Evolutionary conservation across 2,797 vertebrate genomes (phyloP).

Genomic region (Pantherophis vulpinus): DNA sequence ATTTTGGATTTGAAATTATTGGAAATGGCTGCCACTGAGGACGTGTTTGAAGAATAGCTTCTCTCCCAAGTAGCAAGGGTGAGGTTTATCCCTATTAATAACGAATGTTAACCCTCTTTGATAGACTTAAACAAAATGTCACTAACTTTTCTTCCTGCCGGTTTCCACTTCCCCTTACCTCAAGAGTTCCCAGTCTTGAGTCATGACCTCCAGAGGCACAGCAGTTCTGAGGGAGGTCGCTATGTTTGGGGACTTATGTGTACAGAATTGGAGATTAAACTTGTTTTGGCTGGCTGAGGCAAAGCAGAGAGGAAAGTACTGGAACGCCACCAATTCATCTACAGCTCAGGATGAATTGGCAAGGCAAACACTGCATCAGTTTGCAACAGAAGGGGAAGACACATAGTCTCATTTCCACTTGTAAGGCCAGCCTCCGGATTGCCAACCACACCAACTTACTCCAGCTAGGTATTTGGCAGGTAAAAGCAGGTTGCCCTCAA

Average conservation of each 20-base stretch:
- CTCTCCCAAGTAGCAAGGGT: background rate
- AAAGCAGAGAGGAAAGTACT: background rate
- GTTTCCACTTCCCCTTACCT: background rate
- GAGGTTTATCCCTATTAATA: background rate
- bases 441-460: background rate
- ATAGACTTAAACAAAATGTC: background rate
- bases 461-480: background rate
- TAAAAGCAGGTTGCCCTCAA: background rate
- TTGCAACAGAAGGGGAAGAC: background rate
- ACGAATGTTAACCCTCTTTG: background rate
- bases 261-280: background rate
- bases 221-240: background rate
- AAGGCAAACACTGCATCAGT: background rate
- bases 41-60: background rate
- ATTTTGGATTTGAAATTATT: background rate
- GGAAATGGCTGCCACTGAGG: background rate
- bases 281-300: background rate
- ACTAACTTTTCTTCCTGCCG: background rate
- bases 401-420: background rate
- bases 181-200: background rate
- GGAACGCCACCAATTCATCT: background rate
- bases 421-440: background rate
- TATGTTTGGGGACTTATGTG: background rate
- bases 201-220: background rate
- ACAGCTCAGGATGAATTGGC: background rate